These are phyloP conservation scores for Sycon ciliatum DNA, from an alignment of 37 sponge, comb jelly and placozoan genomes.

Conservation along the genomic window DNA sequence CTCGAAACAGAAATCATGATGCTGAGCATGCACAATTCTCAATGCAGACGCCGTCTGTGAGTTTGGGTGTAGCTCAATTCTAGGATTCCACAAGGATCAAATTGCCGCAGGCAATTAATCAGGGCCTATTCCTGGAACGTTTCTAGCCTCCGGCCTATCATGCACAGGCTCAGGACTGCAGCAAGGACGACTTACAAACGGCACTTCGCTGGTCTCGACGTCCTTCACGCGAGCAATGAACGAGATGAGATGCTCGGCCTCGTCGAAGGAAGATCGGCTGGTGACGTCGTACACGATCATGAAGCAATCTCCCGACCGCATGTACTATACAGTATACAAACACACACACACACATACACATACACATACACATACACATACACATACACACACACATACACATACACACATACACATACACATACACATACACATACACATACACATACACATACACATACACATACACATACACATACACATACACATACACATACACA, in stretches of 20 bases:
- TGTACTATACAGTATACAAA: conserved; percentile 49
- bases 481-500: background rate
- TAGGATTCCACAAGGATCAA: no score
- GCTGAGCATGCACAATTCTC: no score
- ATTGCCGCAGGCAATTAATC: no score
- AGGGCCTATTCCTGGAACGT: no score
- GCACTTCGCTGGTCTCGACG: conserved; percentile 34
- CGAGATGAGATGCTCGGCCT: conserved; percentile 58
- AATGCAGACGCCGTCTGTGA: no score
- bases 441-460: background rate
- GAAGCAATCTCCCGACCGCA: conserved; percentile 63
- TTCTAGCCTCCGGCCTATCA: no score
- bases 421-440: background rate
- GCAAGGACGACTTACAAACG: conserved; percentile 69
- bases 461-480: background rate
- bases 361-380: background rate
- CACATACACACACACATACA: background rate
- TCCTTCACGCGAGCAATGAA: conserved; percentile 60
- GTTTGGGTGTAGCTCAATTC: no score
- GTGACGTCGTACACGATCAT: conserved; percentile 81
- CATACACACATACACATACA: background rate
- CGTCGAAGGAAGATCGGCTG: conserved; percentile 47
- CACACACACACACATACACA: background rate
- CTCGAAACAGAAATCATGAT: no score
- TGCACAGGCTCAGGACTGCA: no score